Percentiles rank a stretch among this genome's conserved stretches.
Evolutionary conservation across 1,140 invertebrate species (phyloP).

Genomic region (Colletes latitarsis): DNA sequence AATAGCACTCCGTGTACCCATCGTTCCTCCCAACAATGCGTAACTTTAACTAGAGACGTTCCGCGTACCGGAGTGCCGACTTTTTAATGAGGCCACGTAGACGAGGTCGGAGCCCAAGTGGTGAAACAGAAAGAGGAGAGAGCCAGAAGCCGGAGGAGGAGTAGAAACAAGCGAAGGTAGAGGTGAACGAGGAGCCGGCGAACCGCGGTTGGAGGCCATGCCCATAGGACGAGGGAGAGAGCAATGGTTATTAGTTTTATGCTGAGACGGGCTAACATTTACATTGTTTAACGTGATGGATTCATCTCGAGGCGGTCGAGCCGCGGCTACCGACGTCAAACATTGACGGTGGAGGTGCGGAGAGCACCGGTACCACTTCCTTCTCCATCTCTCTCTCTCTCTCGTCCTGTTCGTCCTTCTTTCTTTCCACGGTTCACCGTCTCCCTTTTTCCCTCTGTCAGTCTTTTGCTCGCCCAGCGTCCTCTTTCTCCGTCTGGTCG

Average conservation of each 20-base stretch:
- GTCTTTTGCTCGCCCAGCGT: constrained; percentile 13
- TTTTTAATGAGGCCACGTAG: constrained; percentile 60
- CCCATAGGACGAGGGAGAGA: constrained; percentile 58
- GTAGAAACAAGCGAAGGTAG: constrained; percentile 37
- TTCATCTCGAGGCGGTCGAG: constrained; percentile 75
- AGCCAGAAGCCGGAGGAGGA: background rate
- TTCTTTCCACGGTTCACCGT: constrained; percentile 1
- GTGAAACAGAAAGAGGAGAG: background rate
- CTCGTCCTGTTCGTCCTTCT: constrained; percentile 17
- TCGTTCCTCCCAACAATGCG: constrained; percentile 39
- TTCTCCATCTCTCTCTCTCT: constrained; percentile 20
- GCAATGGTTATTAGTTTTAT: constrained; percentile 79
- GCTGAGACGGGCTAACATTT: constrained; percentile 79
- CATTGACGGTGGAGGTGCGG: constrained; percentile 70
- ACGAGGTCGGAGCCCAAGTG: constrained; percentile 30
- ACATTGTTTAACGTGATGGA: constrained; percentile 81
- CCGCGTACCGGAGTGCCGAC: constrained; percentile 46
- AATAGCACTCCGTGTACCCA: constrained; percentile 17
- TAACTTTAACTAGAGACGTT: constrained; percentile 41
- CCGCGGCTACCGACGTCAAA: constrained; percentile 72
- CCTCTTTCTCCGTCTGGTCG: constrained; percentile 40
- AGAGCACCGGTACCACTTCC: constrained; percentile 60
- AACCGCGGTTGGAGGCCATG: constrained; percentile 57
- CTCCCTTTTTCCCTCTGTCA: constrained; percentile 37
- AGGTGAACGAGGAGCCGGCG: constrained; percentile 53